Conservation (phyloP, 2,113 vertebrate genomes). For the Dendrocopos noguchii region DNA sequence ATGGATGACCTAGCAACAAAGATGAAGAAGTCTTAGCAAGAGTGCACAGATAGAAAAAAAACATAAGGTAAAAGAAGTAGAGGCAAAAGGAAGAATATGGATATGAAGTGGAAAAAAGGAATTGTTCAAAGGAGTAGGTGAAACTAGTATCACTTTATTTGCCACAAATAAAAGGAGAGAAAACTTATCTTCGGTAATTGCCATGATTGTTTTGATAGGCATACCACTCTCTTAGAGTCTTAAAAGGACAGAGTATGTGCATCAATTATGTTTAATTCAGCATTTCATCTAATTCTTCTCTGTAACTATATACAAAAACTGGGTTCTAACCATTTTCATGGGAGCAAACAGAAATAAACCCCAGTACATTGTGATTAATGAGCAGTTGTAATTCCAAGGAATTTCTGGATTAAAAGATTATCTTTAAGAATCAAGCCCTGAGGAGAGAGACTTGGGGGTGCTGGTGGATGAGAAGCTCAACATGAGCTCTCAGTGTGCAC, state of each 20-base stretch:
- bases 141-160: background rate
- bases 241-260: background rate
- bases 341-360: background rate
- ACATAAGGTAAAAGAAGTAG: conserved; percentile 5
- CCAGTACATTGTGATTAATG: background rate
- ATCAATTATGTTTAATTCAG: background rate
- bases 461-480: too few species aligned
- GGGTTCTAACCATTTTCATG: background rate
- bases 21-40: conserved; percentile 50
- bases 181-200: background rate
- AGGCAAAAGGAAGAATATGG: background rate
- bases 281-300: background rate
- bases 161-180: background rate
- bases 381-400: background rate
- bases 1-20: conserved; percentile 63
- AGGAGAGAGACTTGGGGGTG: too few species aligned
- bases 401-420: background rate
- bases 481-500: too few species aligned
- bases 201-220: background rate
- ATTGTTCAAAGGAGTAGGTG: background rate
- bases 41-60: conserved; percentile 10
- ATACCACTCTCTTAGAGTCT: background rate
- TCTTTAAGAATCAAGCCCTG: too few species aligned
- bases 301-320: background rate
- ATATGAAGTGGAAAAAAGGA: background rate